Conservation (phyloP, 2,797 vertebrate species). For the Acipenser ruthenus region DNA sequence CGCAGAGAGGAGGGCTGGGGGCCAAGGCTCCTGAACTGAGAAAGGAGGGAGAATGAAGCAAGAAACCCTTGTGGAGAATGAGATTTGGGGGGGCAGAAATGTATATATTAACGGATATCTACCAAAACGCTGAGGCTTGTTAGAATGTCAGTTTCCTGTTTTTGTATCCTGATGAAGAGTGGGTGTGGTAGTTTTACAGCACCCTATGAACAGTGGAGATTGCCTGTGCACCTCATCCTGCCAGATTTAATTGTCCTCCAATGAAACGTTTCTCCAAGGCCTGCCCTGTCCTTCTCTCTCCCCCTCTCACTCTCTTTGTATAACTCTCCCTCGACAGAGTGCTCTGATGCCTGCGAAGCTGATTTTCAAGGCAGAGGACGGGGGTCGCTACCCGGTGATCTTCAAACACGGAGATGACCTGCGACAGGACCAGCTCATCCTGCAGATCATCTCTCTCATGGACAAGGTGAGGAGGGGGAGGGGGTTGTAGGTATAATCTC, state of each 20-base stretch:
- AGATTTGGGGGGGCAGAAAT: too few species aligned
- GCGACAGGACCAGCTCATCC: constrained; percentile 93
- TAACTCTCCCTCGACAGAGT: constrained; percentile 55
- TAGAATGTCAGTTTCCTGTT: too few species aligned
- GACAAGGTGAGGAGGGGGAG: constrained; percentile 69
- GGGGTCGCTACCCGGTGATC: constrained; percentile 89
- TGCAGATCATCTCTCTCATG: constrained; percentile 98
- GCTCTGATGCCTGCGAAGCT: constrained; percentile 96
- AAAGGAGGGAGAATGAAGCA: too few species aligned
- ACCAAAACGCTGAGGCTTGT: too few species aligned
- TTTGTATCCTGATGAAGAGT: too few species aligned
- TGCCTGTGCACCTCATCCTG: too few species aligned
- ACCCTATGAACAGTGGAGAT: too few species aligned
- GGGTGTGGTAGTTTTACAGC: too few species aligned
- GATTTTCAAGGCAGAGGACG: constrained; percentile 91
- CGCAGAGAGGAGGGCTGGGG: neutral
- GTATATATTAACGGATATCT: too few species aligned
- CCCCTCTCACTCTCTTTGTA: too few species aligned
- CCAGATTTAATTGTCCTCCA: too few species aligned
- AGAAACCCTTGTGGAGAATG: too few species aligned
- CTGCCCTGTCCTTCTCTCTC: neutral
- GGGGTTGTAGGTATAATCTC: neutral
- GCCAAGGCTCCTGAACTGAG: neutral
- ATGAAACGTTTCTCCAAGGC: neutral
- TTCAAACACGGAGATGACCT: constrained; percentile 97